These are phyloP conservation scores for Drosophila jambulina DNA, from an alignment of 1,140 invertebrate species.

Conservation along the genomic window DNA sequence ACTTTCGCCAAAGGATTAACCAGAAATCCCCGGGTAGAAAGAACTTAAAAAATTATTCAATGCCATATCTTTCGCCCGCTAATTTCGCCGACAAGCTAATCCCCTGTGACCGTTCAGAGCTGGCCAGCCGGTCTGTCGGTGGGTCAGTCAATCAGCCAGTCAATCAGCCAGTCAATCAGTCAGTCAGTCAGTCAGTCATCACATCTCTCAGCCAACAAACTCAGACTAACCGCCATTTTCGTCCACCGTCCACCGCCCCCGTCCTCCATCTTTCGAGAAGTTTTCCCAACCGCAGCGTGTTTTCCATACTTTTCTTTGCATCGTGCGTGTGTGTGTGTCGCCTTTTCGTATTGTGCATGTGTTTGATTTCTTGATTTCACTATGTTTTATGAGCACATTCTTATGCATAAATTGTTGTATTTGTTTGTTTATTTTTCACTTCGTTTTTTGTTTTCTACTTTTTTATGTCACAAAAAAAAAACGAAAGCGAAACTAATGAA, in stretches of 20 bases:
- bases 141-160: slow-evolving; percentile 40
- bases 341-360: slow-evolving; percentile 39
- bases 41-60: slow-evolving; percentile 38
- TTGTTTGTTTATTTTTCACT: slow-evolving; percentile 24
- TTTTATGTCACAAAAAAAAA: slow-evolving; percentile 50
- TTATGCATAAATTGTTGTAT: slow-evolving; percentile 68
- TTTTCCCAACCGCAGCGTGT: slow-evolving; percentile 32
- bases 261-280: slow-evolving; percentile 29
- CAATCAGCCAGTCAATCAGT: slow-evolving; percentile 58
- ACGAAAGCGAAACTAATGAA: slow-evolving; percentile 23
- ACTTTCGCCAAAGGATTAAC: slow-evolving; percentile 13
- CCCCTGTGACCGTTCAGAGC: slow-evolving; percentile 20
- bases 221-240: slow-evolving; percentile 50
- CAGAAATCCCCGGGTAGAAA: slow-evolving; percentile 1
- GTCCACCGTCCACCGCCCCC: slow-evolving; percentile 22
- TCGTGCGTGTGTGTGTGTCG: slow-evolving; percentile 40
- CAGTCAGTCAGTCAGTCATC: slow-evolving; percentile 63
- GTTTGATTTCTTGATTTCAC: slow-evolving; percentile 45
- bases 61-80: slow-evolving; percentile 40
- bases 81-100: slow-evolving; percentile 43
- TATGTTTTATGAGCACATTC: slow-evolving; percentile 69
- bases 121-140: slow-evolving; percentile 3
- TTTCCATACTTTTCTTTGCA: slow-evolving; percentile 55
- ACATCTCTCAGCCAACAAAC: slow-evolving; percentile 52
- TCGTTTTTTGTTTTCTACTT: slow-evolving; percentile 37